Evolutionary conservation across 2,888 invertebrate species (phyloP).

Genomic region (Sarcophaga carnaria): DNA sequence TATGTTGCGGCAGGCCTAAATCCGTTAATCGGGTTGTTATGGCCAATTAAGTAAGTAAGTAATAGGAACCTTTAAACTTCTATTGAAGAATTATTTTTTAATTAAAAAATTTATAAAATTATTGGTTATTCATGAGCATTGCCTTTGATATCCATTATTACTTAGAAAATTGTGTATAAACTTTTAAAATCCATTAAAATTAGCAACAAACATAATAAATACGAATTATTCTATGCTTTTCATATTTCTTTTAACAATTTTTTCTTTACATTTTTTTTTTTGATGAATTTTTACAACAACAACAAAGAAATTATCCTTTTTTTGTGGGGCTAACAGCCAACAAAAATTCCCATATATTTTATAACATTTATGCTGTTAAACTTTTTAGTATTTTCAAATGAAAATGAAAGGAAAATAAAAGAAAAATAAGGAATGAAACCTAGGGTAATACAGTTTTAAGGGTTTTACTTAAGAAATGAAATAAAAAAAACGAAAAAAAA

Average conservation of each 20-base stretch:
- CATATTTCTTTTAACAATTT: background rate
- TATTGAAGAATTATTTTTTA: no score
- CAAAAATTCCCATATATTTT: conserved; percentile 20
- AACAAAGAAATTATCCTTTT: conserved; percentile 10
- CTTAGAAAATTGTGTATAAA: background rate
- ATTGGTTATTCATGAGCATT: background rate
- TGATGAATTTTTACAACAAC: background rate
- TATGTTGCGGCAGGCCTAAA: no score
- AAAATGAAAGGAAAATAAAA: background rate
- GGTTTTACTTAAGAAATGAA: conserved; percentile 36
- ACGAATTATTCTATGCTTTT: background rate
- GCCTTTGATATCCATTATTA: background rate
- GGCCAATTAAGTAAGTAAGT: no score
- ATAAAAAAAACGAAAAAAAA: background rate
- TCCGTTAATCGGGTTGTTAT: no score
- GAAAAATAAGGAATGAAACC: background rate
- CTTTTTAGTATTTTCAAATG: background rate
- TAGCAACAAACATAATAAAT: conserved; percentile 11
- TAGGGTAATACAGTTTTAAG: conserved; percentile 41
- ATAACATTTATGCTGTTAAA: background rate
- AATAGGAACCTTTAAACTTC: no score
- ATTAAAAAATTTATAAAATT: no score
- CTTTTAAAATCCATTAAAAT: conserved; percentile 42
- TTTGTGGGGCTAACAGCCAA: background rate
- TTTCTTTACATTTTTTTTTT: conserved; percentile 27